These are phyloP conservation scores for Gastrophryne carolinensis DNA, from an alignment of 2,797 vertebrate species.

Conservation along the genomic window DNA sequence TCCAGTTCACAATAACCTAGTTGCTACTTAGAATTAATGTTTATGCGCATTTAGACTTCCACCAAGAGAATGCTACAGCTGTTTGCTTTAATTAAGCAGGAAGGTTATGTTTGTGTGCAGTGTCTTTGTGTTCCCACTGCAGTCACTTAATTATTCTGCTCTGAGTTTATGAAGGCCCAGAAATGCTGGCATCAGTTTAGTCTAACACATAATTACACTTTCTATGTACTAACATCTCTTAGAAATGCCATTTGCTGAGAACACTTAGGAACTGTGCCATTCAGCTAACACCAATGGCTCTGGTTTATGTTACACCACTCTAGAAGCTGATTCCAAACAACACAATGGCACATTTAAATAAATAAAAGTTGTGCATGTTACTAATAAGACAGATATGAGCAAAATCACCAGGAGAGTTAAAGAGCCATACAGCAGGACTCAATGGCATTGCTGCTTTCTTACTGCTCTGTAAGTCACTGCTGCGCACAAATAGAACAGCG, in stretches of 20 bases:
- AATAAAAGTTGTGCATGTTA: slow-evolving; percentile 14
- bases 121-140: slow-evolving; percentile 1
- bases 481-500: too few relatives aligned
- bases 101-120: background rate
- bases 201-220: slow-evolving; percentile 21
- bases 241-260: slow-evolving; percentile 22
- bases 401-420: background rate
- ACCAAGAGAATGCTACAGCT: too few relatives aligned
- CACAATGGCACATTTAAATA: slow-evolving; percentile 29
- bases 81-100: background rate
- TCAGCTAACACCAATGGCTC: background rate
- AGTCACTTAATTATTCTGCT: slow-evolving; percentile 19
- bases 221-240: slow-evolving; percentile 31
- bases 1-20: too few relatives aligned
- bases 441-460: too few relatives aligned
- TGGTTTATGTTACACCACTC: slow-evolving; percentile 14
- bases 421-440: too few relatives aligned
- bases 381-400: background rate
- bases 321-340: slow-evolving; percentile 38
- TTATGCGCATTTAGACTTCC: too few relatives aligned
- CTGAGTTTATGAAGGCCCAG: background rate
- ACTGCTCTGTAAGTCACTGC: too few relatives aligned
- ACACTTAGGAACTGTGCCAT: slow-evolving; percentile 6
- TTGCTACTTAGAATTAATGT: too few relatives aligned
- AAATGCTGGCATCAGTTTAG: slow-evolving; percentile 15